These are phyloP conservation scores for Daktulosphaira vitifoliae DNA, from an alignment of 1,140 invertebrate genomes.

Conservation along the genomic window DNA sequence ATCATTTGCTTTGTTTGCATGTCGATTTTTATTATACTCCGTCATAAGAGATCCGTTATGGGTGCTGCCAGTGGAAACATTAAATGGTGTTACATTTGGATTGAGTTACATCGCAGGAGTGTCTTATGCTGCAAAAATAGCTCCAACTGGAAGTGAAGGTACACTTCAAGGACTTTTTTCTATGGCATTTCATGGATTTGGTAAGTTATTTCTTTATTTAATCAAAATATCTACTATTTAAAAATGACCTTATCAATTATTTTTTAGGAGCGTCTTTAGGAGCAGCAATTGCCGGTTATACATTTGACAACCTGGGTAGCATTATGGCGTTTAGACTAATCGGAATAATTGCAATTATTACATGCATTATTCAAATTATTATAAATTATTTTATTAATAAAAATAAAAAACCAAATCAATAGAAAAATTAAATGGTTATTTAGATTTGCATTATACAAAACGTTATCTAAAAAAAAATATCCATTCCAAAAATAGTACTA, in stretches of 20 bases:
- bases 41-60: constrained; percentile 69
- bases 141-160: constrained; percentile 74
- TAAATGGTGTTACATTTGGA: constrained; percentile 80
- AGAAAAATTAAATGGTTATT: no score
- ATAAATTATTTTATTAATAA: background rate
- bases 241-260: background rate
- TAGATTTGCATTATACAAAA: no score
- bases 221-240: background rate
- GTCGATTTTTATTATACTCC: constrained; percentile 75
- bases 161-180: constrained; percentile 78
- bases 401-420: background rate
- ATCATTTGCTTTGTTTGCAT: constrained; percentile 61
- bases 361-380: background rate
- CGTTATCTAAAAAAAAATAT: no score
- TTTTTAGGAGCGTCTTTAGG: background rate
- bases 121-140: constrained; percentile 74
- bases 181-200: constrained; percentile 76
- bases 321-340: constrained; percentile 6
- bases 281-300: background rate
- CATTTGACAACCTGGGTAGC: constrained; percentile 44
- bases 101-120: constrained; percentile 83
- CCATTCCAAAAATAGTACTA: no score
- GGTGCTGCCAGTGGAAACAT: constrained; percentile 71
- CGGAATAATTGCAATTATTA: background rate
- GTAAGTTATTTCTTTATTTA: constrained; percentile 44